phyloP scores from a whole-genome alignment of 2,113 vertebrate genomes.

The Meleagris gallopavo region DNA sequence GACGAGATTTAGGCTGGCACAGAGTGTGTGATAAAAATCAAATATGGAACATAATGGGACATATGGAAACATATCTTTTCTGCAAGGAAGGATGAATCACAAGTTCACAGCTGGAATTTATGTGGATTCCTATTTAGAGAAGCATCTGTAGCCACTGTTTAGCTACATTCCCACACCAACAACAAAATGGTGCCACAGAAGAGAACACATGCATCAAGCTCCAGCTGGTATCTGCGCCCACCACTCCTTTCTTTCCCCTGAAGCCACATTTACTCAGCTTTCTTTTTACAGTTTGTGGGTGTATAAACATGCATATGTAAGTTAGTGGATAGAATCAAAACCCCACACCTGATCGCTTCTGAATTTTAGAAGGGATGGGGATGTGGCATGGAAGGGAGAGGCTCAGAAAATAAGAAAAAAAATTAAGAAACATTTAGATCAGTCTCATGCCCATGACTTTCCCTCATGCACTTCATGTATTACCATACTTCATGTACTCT shows the following conservation, averaged over 20 bases:
- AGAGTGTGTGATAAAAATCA: conserved; percentile 70
- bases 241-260: conserved; percentile 37
- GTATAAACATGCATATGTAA: conserved; percentile 50
- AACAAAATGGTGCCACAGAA: conserved; percentile 72
- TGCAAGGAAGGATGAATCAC: conserved; percentile 65
- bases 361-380: not conserved
- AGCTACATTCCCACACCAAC: conserved; percentile 70
- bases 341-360: conserved; percentile 30
- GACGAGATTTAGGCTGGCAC: conserved; percentile 15
- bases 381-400: not conserved
- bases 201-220: conserved; percentile 64
- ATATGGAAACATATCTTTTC: conserved; percentile 69
- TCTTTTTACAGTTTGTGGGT: conserved; percentile 56
- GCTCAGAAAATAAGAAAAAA: not conserved
- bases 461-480: not conserved
- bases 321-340: conserved; percentile 21
- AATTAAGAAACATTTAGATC: not conserved
- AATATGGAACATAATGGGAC: conserved; percentile 69
- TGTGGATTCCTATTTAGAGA: conserved; percentile 65
- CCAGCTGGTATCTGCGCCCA: conserved; percentile 66
- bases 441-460: not conserved
- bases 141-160: conserved; percentile 74
- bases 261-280: conserved; percentile 60
- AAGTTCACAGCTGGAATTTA: conserved; percentile 74
- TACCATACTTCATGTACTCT: not conserved